Percentiles rank a stretch among this genome's conserved stretches.
These are phyloP conservation scores for Poecilus cupreus DNA, from an alignment of 2,888 invertebrate genomes.

Conservation along the genomic window DNA sequence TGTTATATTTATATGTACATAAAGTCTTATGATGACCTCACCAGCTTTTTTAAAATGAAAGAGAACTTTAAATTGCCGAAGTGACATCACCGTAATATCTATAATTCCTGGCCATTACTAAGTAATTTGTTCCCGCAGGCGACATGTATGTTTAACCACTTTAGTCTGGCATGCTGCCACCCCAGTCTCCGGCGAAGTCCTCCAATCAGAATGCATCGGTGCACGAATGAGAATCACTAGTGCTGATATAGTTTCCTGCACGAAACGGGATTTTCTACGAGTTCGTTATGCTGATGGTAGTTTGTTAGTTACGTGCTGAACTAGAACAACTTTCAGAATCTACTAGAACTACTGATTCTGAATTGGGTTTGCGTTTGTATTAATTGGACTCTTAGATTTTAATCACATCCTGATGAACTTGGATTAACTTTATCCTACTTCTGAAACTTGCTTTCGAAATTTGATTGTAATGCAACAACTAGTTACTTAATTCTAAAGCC, in stretches of 20 bases:
- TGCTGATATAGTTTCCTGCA: not conserved
- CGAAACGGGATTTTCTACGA: not conserved
- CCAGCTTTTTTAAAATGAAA: too few species aligned
- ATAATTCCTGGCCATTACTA: too few species aligned
- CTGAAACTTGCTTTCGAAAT: too few species aligned
- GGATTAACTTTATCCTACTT: not conserved
- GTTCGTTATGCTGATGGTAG: constrained; percentile 16
- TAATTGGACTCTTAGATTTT: not conserved
- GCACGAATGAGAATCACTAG: not conserved
- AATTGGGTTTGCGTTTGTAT: not conserved
- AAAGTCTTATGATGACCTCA: too few species aligned
- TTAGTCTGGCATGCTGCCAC: not conserved
- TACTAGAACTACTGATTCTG: not conserved
- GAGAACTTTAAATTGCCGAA: too few species aligned
- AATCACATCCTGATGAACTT: not conserved
- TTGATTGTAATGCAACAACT: too few species aligned
- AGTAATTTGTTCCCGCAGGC: not conserved
- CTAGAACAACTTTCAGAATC: constrained; percentile 12
- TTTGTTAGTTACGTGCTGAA: constrained; percentile 28
- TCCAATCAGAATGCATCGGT: not conserved
- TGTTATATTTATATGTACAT: too few species aligned
- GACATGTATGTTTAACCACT: not conserved
- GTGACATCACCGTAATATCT: too few species aligned
- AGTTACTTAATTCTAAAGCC: too few species aligned
- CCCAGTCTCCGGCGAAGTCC: not conserved